Percentiles rank a stretch among this genome's conserved stretches.
phyloP scores from a whole-genome alignment of 2,113 vertebrate genomes.

The Notarius quadriscutis region DNA sequence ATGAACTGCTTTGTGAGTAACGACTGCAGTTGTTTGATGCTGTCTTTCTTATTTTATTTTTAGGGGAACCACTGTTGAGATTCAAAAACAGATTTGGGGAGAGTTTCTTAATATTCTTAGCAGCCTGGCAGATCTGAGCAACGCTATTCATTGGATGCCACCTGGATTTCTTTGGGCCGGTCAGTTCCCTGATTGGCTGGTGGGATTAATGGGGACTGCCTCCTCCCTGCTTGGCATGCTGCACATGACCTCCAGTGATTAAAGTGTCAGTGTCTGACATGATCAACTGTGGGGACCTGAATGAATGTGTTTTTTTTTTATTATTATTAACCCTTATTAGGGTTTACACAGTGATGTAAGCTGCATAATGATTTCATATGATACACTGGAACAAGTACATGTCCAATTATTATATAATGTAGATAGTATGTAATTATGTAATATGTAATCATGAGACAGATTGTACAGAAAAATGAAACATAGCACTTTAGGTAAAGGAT shows the following conservation, averaged over 20 bases:
- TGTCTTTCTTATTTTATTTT: not conserved
- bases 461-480: not conserved
- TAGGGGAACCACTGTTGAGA: conserved; percentile 31
- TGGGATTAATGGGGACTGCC: conserved; percentile 88
- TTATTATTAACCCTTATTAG: not conserved
- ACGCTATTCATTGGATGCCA: conserved; percentile 92
- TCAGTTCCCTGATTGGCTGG: conserved; percentile 83
- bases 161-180: conserved; percentile 89
- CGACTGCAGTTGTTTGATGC: not conserved
- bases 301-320: not conserved
- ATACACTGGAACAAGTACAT: not conserved
- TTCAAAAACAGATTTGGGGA: conserved; percentile 59
- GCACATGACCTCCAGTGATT: conserved; percentile 66
- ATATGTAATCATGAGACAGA: not conserved
- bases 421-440: not conserved
- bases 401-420: not conserved
- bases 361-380: not conserved
- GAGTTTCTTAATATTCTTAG: conserved; percentile 78
- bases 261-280: conserved; percentile 40
- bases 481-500: not conserved
- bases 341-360: not conserved
- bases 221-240: conserved; percentile 86
- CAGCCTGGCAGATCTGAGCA: conserved; percentile 81
- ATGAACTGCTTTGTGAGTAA: not conserved
- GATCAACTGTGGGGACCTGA: not conserved